Evolutionary conservation across 2,797 vertebrate species (phyloP).

Genomic region (Periparus ater): DNA sequence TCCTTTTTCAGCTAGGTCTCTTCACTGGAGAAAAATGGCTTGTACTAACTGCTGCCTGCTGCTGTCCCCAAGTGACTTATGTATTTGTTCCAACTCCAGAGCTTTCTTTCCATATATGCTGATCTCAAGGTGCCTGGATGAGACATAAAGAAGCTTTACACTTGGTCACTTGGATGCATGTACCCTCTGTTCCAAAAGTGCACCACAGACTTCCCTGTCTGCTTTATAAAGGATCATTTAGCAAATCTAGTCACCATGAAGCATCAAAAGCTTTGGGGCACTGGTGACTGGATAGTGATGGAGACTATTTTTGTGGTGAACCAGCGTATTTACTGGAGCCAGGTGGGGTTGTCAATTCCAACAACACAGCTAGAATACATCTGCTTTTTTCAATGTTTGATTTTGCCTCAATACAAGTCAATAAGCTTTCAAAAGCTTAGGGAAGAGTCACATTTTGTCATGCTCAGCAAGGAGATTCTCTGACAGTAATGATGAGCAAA

Average conservation of each 20-base stretch:
- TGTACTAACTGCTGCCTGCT: neutral
- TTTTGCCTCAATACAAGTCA: neutral
- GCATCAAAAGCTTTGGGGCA: neutral
- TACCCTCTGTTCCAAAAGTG: neutral
- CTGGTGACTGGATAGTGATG: neutral
- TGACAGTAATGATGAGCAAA: neutral
- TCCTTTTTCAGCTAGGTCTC: neutral
- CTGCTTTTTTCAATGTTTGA: neutral
- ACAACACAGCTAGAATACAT: neutral
- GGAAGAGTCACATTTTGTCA: neutral
- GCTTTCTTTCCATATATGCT: neutral
- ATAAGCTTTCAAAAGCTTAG: neutral
- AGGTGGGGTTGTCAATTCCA: neutral
- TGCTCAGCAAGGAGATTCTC: neutral
- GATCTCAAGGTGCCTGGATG: neutral
- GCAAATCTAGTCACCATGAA: neutral
- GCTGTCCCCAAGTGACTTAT: neutral
- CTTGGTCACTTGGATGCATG: neutral
- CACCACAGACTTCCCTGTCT: fast-evolving
- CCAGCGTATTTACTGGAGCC: neutral
- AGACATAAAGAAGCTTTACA: neutral
- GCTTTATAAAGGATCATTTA: neutral
- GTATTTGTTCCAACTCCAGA: neutral
- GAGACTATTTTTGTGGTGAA: neutral
- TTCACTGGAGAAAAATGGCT: neutral